A percentile compares a stretch with the other conserved stretches of the same genome.
Evolutionary conservation across 2,888 invertebrate species (phyloP).

Genomic region (Tiliacea aurago): DNA sequence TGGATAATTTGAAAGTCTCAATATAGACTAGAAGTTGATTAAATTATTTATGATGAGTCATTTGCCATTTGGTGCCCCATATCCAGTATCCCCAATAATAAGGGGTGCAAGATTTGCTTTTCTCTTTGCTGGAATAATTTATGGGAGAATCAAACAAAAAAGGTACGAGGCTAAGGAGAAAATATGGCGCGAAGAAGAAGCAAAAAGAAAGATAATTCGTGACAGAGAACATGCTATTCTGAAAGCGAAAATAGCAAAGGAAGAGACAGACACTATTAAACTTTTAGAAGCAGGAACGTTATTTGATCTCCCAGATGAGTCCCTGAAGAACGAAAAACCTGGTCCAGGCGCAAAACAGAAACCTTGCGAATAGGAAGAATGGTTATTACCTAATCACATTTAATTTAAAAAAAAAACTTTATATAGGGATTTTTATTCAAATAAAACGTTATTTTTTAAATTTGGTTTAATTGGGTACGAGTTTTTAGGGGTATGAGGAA

Average conservation of each 20-base stretch:
- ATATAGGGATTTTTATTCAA: not conserved
- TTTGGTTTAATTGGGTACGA: not conserved
- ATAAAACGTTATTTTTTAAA: not conserved
- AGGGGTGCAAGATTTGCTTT: conserved; percentile 80
- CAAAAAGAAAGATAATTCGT: conserved; percentile 77
- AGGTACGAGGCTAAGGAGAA: conserved; percentile 77
- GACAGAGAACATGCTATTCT: conserved; percentile 77
- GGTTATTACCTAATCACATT: conserved; percentile 13
- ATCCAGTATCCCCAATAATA: conserved; percentile 84
- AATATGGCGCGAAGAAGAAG: conserved; percentile 75
- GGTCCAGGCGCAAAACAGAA: not conserved
- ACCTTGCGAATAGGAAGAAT: not conserved
- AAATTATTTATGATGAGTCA: conserved; percentile 35
- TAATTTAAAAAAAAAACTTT: not conserved
- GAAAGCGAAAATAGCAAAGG: conserved; percentile 76
- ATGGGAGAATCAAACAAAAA: conserved; percentile 78
- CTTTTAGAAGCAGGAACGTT: conserved; percentile 81
- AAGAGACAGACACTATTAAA: conserved; percentile 76
- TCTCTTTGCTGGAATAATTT: conserved; percentile 82
- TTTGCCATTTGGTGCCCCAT: conserved; percentile 80
- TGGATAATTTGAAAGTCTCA: not conserved
- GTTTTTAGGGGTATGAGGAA: too few relatives aligned
- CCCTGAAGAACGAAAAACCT: accelerated
- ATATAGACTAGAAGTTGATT: not conserved
- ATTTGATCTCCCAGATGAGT: conserved; percentile 65